Conservation (phyloP, 2,888 invertebrate genomes). For the Andrena camellia region DNA sequence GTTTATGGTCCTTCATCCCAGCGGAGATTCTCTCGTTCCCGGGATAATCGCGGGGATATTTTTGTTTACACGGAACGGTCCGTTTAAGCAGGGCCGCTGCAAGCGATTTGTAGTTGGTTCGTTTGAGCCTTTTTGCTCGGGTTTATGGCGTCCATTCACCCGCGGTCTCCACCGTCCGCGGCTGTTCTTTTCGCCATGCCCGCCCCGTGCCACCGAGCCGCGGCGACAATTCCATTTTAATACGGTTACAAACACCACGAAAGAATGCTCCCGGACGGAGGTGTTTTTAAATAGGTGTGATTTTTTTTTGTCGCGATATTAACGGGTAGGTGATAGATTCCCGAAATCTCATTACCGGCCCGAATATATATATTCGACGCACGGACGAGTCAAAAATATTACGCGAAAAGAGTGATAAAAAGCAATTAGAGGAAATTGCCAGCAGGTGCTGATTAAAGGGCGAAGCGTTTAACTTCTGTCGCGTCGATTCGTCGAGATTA, state of each 20-base stretch:
- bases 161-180: constrained; percentile 1
- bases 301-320: not conserved
- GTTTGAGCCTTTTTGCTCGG: constrained; percentile 28
- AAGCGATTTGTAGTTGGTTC: constrained; percentile 42
- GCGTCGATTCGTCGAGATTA: constrained; percentile 57
- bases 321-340: not conserved
- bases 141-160: constrained; percentile 50
- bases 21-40: constrained; percentile 3
- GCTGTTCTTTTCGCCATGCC: constrained; percentile 26
- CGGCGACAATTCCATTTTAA: not conserved
- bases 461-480: constrained; percentile 46
- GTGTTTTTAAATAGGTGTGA: not conserved
- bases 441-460: constrained; percentile 50
- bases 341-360: constrained; percentile 24
- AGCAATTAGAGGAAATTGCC: constrained; percentile 52
- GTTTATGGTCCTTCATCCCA: constrained; percentile 21
- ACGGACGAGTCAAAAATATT: constrained; percentile 30
- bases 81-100: constrained; percentile 10
- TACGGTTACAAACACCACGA: not conserved
- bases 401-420: constrained; percentile 56
- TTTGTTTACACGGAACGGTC: constrained; percentile 22
- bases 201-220: not conserved
- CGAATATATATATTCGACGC: not conserved
- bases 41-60: constrained; percentile 8
- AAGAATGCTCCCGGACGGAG: not conserved